A percentile compares a stretch with the other conserved stretches of the same genome.
Evolutionary conservation across 2,888 invertebrate genomes (phyloP).

Genomic region (Chorisops tibialis): DNA sequence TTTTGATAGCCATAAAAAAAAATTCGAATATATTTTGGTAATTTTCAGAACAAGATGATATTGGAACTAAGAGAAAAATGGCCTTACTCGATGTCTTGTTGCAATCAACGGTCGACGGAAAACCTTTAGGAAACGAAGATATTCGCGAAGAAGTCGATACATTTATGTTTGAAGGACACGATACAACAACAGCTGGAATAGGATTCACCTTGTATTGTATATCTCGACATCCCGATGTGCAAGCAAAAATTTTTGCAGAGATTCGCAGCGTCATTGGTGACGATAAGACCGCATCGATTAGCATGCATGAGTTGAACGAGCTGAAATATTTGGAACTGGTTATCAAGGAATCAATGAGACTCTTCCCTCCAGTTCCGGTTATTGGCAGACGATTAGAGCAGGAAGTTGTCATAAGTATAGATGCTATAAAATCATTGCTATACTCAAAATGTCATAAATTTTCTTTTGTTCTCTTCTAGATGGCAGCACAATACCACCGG

Average conservation of each 20-base stretch:
- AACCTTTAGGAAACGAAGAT: constrained; percentile 55
- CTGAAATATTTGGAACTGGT: constrained; percentile 33
- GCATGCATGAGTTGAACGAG: constrained; percentile 28
- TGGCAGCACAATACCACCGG: constrained; percentile 40
- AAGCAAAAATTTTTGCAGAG: constrained; percentile 48
- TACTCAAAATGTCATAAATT: too few species aligned
- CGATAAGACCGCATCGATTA: constrained; percentile 39
- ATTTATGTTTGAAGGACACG: constrained; percentile 60
- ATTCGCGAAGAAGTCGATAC: constrained; percentile 64
- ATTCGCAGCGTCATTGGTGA: constrained; percentile 42
- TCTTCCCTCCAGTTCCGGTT: constrained; percentile 32
- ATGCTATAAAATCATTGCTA: background rate
- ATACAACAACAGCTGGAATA: constrained; percentile 50
- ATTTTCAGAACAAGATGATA: constrained; percentile 35
- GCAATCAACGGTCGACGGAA: constrained; percentile 55
- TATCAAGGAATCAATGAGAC: constrained; percentile 33
- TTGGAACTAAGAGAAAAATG: constrained; percentile 58
- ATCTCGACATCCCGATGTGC: constrained; percentile 47
- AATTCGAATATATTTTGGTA: too few species aligned
- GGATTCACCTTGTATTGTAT: constrained; percentile 49
- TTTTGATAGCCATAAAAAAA: too few species aligned
- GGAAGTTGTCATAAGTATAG: constrained; percentile 28
- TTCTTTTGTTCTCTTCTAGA: constrained; percentile 35
- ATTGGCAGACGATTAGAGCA: constrained; percentile 26
- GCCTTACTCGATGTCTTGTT: constrained; percentile 62